Evolutionary conservation across 2,888 invertebrate genomes (phyloP), one percentile per base, ranked within the genome.

Genomic region (Pseudoips prasinana): DNA sequence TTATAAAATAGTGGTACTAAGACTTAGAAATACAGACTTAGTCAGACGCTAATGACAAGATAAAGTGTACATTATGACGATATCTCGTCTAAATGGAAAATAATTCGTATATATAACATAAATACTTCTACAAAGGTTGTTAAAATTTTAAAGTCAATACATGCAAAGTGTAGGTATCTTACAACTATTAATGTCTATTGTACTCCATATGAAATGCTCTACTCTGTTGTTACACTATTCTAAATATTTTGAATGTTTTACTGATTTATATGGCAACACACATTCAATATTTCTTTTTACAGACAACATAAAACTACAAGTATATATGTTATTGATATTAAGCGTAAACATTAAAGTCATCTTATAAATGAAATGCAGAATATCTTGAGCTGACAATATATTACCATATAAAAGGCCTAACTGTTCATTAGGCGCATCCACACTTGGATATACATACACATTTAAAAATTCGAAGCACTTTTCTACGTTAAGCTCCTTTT

Each of bases 401-500:
- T 46, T 41, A 43, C 36, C 33, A 35, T 46, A 56, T 46, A 25
- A 36, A 46, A 49, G 37, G 45, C 40, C 49, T 49, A 48, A 52
- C 25, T 22, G 40, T 49, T 29, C n/a, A 48, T 56, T 56, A 55
- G 56, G 56, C 46, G 41, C 29, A 49, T 49, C 49, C 40, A 56
- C 19, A 34, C 39, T 29, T 29, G 53, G 43, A 45, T 25, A 46
- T 45, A 46, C 35, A 47, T 46, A 53, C 41, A 50, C 53, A 57
- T 36, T 49, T 51, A 44, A 53, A 51, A 61, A 54, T 50, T 52
- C 35, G 58, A 72, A 69, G 65, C 68, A 61, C 57, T 49, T 42
- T 39, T 54, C 58, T 67, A 64, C 49, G 48, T 42, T 73, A 73
- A 74, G 75, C 71, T 74, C 73, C 69, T 69, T 65, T 60, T 43